Evolutionary conservation across 2,888 invertebrate species (phyloP), one percentile per base, ranked within the genome.

Genomic region (Neoascia interrupta): DNA sequence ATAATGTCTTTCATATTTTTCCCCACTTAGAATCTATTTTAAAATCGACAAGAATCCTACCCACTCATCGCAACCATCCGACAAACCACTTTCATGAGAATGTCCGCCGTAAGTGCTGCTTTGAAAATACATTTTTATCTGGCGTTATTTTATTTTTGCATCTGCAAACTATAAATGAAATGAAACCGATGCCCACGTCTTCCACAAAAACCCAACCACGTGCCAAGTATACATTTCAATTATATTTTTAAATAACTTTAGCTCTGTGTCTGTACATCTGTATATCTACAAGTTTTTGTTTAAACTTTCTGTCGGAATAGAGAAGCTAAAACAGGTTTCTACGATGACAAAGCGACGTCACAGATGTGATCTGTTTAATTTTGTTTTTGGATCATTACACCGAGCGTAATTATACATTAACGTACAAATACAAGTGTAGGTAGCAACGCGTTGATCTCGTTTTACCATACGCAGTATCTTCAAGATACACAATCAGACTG

Each of bases 291-390:
- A n/a, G n/a, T n/a, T n/a, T n/a, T n/a, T n/a, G n/a, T n/a, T n/a
- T n/a, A n/a, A n/a, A n/a, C 41, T 41, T 41, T 21, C 49, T 49
- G 6, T n/a, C 3, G 6, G 28, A 28, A 19, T 18, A 28, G 28
- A 6, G 37, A 18, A 28, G 13, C 13, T n/a, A 34, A 11, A 68
- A 68, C 66, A 68, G 66, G 66, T 68, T 66, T 56, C 39, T 39
- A 36, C 23, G 43, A 64, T 43, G 51, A 23, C 26, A 23, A 18
- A 11, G 18, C 3, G n/a, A 26, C 15, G 13, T 43, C 31, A 13
- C 1, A 26, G 18, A n/a, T 5, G 11, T 13, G n/a, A n/a, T n/a
- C n/a, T n/a, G n/a, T n/a, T n/a, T n/a, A n/a, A n/a, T n/a, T n/a
- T n/a, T n/a, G n/a, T n/a, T n/a, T n/a, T n/a, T n/a, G n/a, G n/a